A percentile compares a stretch with the other conserved stretches of the same genome.
These are phyloP conservation scores for Spilosoma lubricipeda DNA, from an alignment of 2,888 invertebrate genomes.

Conservation along the genomic window DNA sequence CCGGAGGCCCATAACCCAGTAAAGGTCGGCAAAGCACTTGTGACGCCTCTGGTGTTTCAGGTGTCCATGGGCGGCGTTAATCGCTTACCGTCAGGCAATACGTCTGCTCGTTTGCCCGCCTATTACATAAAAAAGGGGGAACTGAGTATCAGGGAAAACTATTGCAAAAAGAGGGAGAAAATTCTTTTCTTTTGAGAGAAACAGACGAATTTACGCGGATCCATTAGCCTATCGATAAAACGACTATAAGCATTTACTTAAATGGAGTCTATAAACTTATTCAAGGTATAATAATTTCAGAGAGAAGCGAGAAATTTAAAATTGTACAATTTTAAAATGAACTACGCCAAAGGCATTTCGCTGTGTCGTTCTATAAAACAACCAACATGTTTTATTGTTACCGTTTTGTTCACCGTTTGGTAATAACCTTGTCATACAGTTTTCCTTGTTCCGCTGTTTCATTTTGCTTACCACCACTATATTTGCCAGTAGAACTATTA, in stretches of 20 bases:
- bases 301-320: slow-evolving; percentile 20
- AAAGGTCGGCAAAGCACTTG: too few species aligned
- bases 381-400: slow-evolving; percentile 56
- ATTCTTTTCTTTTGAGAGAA: too few species aligned
- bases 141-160: too few species aligned
- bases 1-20: too few species aligned
- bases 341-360: slow-evolving; percentile 29
- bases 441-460: slow-evolving; percentile 53
- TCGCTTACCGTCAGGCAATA: too few species aligned
- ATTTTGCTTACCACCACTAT: slow-evolving; percentile 43
- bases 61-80: too few species aligned
- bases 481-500: slow-evolving; percentile 59
- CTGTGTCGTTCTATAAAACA: slow-evolving; percentile 48
- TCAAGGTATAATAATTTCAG: slow-evolving; percentile 29
- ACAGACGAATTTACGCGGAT: too few species aligned
- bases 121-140: too few species aligned
- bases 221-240: slow-evolving; percentile 25
- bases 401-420: slow-evolving; percentile 47
- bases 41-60: too few species aligned
- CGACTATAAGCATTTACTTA: background rate
- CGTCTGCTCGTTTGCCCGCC: too few species aligned
- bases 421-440: slow-evolving; percentile 56
- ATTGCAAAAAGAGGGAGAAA: too few species aligned
- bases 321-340: slow-evolving; percentile 32
- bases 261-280: slow-evolving; percentile 15